These are phyloP conservation scores for Paramuricea clavata DNA, from an alignment of 92 coral and sea anemone species.

Conservation along the genomic window DNA sequence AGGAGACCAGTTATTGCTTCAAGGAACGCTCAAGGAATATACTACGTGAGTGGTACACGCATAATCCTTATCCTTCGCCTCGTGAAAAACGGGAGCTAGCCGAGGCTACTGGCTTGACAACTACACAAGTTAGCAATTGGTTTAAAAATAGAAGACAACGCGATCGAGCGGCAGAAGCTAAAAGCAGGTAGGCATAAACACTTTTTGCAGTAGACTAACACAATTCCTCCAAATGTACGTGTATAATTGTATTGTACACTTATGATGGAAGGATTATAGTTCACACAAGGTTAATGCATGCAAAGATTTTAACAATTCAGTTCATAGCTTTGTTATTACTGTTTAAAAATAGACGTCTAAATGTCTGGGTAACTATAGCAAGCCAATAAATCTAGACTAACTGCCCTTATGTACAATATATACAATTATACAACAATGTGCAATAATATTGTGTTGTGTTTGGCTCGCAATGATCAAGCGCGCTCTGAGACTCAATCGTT, in stretches of 20 bases:
- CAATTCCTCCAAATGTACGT: too few relatives aligned
- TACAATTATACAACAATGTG: neutral
- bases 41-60: conserved; percentile 99
- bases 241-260: too few relatives aligned
- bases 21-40: conserved; percentile 98
- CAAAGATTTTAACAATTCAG: neutral
- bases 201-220: neutral
- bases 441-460: conserved; percentile 3
- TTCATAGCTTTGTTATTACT: neutral
- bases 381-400: neutral
- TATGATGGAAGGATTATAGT: neutral
- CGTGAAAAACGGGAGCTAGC: conserved; percentile 99
- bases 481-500: too few relatives aligned
- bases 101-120: conserved; percentile 97
- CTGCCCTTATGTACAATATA: neutral
- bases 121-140: conserved; percentile 99
- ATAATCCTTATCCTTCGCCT: conserved; percentile 99
- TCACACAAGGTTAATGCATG: neutral
- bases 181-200: conserved; percentile 95
- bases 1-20: conserved; percentile 99
- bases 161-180: conserved; percentile 99
- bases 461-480: neutral
- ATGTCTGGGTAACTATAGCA: neutral
- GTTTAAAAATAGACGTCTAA: neutral
- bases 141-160: conserved; percentile 99